Evolutionary conservation across 2,797 vertebrate species (phyloP), one percentile per base, ranked within the genome.

Genomic region (Gymnodraco acuticeps): DNA sequence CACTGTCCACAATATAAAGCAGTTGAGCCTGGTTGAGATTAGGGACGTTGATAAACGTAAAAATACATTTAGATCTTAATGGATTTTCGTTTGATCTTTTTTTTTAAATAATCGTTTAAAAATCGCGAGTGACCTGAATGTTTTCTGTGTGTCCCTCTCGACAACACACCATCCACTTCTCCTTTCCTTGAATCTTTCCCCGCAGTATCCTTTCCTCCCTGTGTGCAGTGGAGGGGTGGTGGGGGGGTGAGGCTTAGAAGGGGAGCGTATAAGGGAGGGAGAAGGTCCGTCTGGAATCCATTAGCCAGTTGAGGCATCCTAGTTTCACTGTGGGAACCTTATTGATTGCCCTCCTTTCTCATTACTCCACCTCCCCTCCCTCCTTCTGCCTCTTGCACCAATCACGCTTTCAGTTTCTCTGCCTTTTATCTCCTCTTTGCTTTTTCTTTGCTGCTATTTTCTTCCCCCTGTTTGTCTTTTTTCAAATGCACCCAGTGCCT

Each of bases 261-360:
- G 10, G 48, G 33, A 33, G 33, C 47, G 60, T 58, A 48, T 20
- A 17, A 59, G 58, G 17, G 38, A 27, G 52, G 31, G 58, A 42
- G 56, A 76, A 66, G 85, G 91, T 82, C 77, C 55, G 88, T 87
- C 92, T 93, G 91, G 92, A 93, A 94, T 94, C 91, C 92, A 94
- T 95, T 94, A 95, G 92, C 85, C 81, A 74, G 87, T 87, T 42
- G 88, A 90, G 87, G 88, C 93, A 91, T 93, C 92, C 83, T 83
- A 77, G 89, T 90, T 93, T 89, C 88, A 85, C 93, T 94, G 93
- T 95, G 95, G 94, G 94, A 95, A 95, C 93, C 93, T 88, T 95
- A 95, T 95, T 94, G 94, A 95, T 95, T 87, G 91, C 89, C 88
- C 90, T 91, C 85, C 90, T 94, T 92, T 94, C 69, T 94, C 93